Base-by-base conservation (phyloP, 2,113 vertebrate species). In the Gallinago media region DNA sequence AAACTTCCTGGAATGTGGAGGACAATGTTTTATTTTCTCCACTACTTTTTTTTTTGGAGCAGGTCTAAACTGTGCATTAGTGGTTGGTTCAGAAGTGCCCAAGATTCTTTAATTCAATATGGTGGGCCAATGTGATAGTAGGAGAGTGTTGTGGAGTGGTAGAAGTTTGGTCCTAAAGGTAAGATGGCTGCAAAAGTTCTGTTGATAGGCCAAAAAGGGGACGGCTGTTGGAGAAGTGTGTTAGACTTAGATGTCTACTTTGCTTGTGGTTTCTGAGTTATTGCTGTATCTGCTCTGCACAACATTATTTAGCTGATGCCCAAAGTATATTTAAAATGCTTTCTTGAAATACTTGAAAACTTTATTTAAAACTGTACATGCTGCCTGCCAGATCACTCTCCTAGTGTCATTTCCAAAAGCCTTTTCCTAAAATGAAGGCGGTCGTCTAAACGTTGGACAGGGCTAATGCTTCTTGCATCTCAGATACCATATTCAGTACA, bases 121-220 rank as follows among this genome's bases (percentile, higher is more conserved):
- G 32, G 16, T n/a, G 15, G 26, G 40, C 21, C 7, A 15, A 19
- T 0, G 1, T 27, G 11, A 11, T 68, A 14, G 20, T 32, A 12
- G 34, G 25, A 55, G 31, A n/a, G 31, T 34, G 12, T 34, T 21
- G 14, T 42, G 27, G 36, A 59, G 21, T 40, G 13, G 6, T 34
- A 62, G 21, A 34, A 32, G 12, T 55, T 55, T 62, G 46, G 34
- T 86, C 31, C 26, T 32, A 18, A 81, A 62, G 17, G 42, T 62
- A 49, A 56, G 11, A 29, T 70, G 16, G 18, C 32, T 75, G 34
- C 31, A 49, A 4, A 55, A 50, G 19, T 80, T 56, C 22, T 44
- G 25, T 26, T 68, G 15, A 19, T 38, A 47, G 20, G 15, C n/a
- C 19, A 23, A 56, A 36, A 63, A n/a, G 25, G 14, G 19, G 22